Evolutionary conservation across 2,888 invertebrate species (phyloP), one percentile per base, ranked within the genome.

Genomic region (Hyles lineata): DNA sequence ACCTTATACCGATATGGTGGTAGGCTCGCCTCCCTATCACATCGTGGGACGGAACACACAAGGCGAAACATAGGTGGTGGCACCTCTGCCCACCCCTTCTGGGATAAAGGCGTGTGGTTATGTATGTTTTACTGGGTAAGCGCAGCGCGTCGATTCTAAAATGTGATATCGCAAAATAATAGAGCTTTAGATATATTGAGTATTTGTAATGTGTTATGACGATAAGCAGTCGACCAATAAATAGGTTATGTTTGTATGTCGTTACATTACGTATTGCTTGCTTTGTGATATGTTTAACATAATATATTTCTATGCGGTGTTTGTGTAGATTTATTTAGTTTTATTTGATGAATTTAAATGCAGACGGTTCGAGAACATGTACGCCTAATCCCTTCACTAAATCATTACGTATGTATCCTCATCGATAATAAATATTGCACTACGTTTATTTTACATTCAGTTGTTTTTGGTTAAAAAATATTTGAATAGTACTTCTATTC

Each of bases 201-300:
- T 62, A 35, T 62, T 67, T 55, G 55, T 55, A 55, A 55, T 55
- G 17, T 52, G 43, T 43, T 43, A 43, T 43, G 55, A 55, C 67
- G 67, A 43, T 67, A 67, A 43, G 23, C 67, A 50, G 67, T 23
- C 50, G 67, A 67, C 63, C 23, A 67, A 50, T 67, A 67, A 43
- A 23, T 67, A 67, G 67, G 67, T 67, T 67, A 67, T 3, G 55
- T 23, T n/a, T 67, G 43, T 67, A 43, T 50, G 35, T 63, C 43
- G 0, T 43, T 15, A 67, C 43, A 67, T 67, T n/a, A 67, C 50
- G 67, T 43, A 67, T 67, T n/a, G 67, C 67, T 67, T 50, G 67
- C 50, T 67, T 50, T 32, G 67, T 74, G 67, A 70, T 72, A 70
- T 73, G 69, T 61, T 67, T 21, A 21, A 35, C 55, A 55, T 55